These are phyloP conservation scores for Mesorhabditis spiculigera DNA, from an alignment of 2,888 invertebrate species.

Conservation along the genomic window DNA sequence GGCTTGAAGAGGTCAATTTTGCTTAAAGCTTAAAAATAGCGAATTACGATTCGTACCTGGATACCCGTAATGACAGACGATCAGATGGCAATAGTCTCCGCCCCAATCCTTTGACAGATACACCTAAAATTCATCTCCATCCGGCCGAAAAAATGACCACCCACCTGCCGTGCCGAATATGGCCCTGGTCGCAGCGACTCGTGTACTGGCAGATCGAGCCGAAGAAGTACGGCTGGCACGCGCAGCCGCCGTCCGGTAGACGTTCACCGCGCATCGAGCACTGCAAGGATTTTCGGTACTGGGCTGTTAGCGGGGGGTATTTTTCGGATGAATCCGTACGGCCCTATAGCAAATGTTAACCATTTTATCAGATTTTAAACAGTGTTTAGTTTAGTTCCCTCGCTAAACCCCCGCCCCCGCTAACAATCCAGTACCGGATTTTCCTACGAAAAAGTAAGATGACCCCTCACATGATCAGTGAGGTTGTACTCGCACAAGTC, in stretches of 20 bases:
- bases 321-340: too few species aligned
- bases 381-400: too few species aligned
- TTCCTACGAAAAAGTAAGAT: neutral
- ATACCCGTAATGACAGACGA: constrained; percentile 49
- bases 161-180: constrained; percentile 37
- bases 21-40: too few species aligned
- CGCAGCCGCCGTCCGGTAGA: constrained; percentile 38
- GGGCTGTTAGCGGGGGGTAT: neutral
- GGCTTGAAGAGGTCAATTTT: too few species aligned
- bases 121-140: constrained; percentile 19
- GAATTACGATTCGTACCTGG: constrained; percentile 18
- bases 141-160: neutral
- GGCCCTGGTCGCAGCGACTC: constrained; percentile 43
- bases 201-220: constrained; percentile 53
- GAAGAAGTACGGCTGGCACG: constrained; percentile 49
- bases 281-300: constrained; percentile 18
- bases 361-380: too few species aligned
- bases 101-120: constrained; percentile 45
- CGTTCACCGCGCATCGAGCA: constrained; percentile 52
- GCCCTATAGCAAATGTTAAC: too few species aligned
- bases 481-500: constrained; percentile 47
- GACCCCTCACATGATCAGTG: constrained; percentile 37
- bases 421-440: neutral
- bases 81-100: constrained; percentile 51
- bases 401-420: too few species aligned